These are phyloP conservation scores for Poeciliopsis turrubarensis DNA, from an alignment of 2,113 vertebrate species.

Conservation along the genomic window DNA sequence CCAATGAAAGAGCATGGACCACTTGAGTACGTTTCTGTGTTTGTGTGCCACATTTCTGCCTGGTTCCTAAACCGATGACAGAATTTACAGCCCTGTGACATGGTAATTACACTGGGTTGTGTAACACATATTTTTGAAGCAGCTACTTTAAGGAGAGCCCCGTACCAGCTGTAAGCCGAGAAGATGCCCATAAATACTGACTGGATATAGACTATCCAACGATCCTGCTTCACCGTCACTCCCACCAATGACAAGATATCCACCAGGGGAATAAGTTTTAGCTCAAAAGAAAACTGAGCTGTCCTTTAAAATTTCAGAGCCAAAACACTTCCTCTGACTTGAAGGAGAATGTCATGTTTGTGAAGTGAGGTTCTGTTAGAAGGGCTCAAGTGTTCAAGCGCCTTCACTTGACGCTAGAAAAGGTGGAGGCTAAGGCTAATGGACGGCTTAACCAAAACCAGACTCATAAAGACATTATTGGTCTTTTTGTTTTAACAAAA, in stretches of 20 bases:
- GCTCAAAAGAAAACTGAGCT: background rate
- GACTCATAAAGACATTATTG: background rate
- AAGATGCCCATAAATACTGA: constrained; percentile 64
- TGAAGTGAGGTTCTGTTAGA: no score
- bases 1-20: background rate
- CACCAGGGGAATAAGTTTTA: background rate
- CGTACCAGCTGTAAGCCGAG: constrained; percentile 59
- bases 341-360: constrained; percentile 1
- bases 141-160: constrained; percentile 65
- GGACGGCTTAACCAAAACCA: background rate
- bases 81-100: constrained; percentile 63
- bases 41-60: constrained; percentile 22
- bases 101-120: constrained; percentile 60
- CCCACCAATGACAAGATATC: background rate
- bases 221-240: constrained; percentile 28
- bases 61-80: constrained; percentile 53
- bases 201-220: constrained; percentile 59
- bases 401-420: background rate
- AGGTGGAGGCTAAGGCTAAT: no score
- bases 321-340: background rate
- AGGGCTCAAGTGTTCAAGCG: background rate
- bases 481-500: no score
- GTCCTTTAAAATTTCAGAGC: background rate
- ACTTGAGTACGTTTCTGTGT: constrained; percentile 3
- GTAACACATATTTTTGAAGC: constrained; percentile 61